A percentile compares a stretch with the other conserved stretches of the same genome.
Conservation (phyloP, 2,113 vertebrate genomes). For the Chloroceryle aenea region DNA sequence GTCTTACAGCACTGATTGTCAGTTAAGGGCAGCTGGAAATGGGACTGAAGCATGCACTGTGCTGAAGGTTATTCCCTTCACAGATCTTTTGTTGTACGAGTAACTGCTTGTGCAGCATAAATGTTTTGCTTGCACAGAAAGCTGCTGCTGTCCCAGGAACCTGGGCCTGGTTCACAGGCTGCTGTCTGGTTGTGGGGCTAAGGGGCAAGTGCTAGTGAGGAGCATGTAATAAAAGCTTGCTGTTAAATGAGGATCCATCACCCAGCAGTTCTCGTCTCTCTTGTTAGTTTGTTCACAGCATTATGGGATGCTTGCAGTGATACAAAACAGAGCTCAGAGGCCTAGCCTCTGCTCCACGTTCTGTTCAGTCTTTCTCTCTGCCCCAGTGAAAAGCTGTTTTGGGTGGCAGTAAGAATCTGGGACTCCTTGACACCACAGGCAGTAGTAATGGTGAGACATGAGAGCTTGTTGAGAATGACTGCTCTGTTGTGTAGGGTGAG, state of each 20-base stretch:
- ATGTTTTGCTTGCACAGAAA: not conserved
- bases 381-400: not conserved
- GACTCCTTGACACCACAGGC: not conserved
- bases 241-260: not conserved
- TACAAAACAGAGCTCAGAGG: not conserved
- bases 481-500: no score
- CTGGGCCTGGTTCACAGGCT: not conserved
- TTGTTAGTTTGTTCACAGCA: no score
- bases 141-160: not conserved
- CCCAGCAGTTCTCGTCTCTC: not conserved
- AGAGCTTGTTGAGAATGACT: not conserved
- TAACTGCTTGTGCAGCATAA: not conserved
- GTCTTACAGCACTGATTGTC: not conserved
- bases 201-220: not conserved
- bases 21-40: not conserved
- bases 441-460: not conserved
- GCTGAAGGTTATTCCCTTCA: not conserved
- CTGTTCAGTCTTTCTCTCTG: not conserved
- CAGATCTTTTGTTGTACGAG: not conserved
- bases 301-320: not conserved
- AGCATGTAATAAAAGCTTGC: accelerated
- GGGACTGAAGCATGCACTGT: not conserved
- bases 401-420: accelerated
- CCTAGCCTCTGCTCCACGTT: not conserved
- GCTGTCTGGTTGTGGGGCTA: accelerated